Evolutionary conservation across 2,888 invertebrate genomes (phyloP), one percentile per base, ranked within the genome.

Genomic region (Ichneumoninae sp.): DNA sequence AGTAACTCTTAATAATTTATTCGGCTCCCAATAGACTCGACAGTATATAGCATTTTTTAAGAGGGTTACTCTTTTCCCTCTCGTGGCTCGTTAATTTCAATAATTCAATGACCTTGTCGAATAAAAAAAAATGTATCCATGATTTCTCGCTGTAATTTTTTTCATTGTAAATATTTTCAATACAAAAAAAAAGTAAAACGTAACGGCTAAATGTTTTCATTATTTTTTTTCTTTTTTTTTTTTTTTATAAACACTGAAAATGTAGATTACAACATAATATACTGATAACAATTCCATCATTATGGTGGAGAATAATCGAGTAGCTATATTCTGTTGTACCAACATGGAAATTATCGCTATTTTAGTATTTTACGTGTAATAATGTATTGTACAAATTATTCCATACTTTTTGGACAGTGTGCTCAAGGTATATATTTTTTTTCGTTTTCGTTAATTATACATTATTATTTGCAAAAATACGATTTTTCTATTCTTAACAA

Each of bases 321-420:
- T 87, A 80, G 86, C 88, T 90, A 90, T 91, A 91, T 91, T 92
- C 85, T 91, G 91, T 91, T 91, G 91, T 91, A 92, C 89, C 92
- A 91, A 90, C 91, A 91, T 91, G 90, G 90, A 89, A 91, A 91
- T 91, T 91, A 91, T 91, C 89, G 86, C 86, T 57, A 71, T 71
- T 72, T 68, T 78, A 68, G 44, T 84, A 78, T 74, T 82, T 89
- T 88, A 90, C 88, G 88, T 89, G 91, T 91, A 91, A 90, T 91
- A 91, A 90, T 91, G 86, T 91, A 92, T 91, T 89, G 90, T 91
- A 92, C 92, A 93, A 92, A 91, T 92, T 89, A 90, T 90, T 92
- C 90, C 90, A 92, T 92, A 93, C 91, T 89, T 90, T 91, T 92
- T 91, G 91, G 92, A 92, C 92, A 93, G 88, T 90, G 91, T 88